Base-by-base conservation (phyloP, 1,140 invertebrate species). In the Probaryconus sp. region DNA sequence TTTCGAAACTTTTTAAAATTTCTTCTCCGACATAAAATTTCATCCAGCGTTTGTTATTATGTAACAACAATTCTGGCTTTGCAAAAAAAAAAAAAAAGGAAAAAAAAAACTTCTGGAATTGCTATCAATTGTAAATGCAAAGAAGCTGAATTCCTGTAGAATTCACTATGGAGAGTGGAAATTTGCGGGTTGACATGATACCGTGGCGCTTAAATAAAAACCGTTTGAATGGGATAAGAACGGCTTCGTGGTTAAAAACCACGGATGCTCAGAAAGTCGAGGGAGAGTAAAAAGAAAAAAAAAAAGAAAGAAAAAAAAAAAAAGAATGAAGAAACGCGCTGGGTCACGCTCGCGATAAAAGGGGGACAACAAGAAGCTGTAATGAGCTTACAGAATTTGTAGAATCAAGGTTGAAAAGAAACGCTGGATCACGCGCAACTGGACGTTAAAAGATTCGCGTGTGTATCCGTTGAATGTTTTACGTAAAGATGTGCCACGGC, bases 381-480 rank as follows among this genome's bases (percentile, higher is more conserved):
- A 73, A 73, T 63, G 63, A 73, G 70, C 56, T 73, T 73, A 73
- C 53, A 48, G 53, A 65, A 65, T 73, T 73, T 65, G 14, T 33
- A 38, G 42, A 64, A 72, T 65, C 35, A 24, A 17, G 51, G 16
- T 60, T 72, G 35, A 63, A 73, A 73, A 67, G 55, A 63, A 56
- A 31, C 56, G 58, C 28, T 31, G 56, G 70, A 73, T 73, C 63
- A 73, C 67, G 55, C 56, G 53, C 53, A 61, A 33, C 61, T 60
- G 70, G 61, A 73, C 61, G 51, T 61, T 67, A 60, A 73, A 67
- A 73, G 70, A 65, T 67, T 53, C 61, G 53, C 47, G 38, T 53
- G 51, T 70, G 61, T 72, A 30, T 51, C 40, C 42, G 33, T 5
- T 67, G 48, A 65, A 73, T 61, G 55, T 65, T 67, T 67, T 28